Base-by-base conservation (phyloP, 2,113 vertebrate species). In the Tamias sibiricus region DNA sequence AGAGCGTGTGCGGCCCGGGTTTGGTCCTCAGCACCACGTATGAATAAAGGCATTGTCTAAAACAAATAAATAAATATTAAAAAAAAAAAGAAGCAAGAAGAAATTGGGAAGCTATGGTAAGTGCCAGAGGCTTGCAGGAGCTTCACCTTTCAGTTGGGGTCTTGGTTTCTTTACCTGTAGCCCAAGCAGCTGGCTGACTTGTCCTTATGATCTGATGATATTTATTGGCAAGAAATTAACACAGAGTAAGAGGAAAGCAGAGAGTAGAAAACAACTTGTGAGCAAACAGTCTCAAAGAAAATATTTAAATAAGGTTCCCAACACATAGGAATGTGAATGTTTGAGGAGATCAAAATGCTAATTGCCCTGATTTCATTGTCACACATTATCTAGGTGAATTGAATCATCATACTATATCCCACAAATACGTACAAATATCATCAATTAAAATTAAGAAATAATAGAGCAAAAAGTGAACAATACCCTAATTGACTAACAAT, bases 31-130 rank as follows among this genome's bases (percentile, higher is more conserved):
- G n/a, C n/a, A n/a, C n/a, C n/a, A n/a, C n/a, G n/a, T n/a, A n/a
- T n/a, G n/a, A n/a, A n/a, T n/a, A n/a, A n/a, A n/a, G n/a, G n/a
- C n/a, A n/a, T n/a, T n/a, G n/a, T n/a, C n/a, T n/a, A n/a, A n/a
- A n/a, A n/a, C n/a, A n/a, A n/a, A n/a, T n/a, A n/a, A n/a, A n/a
- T n/a, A n/a, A n/a, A n/a, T n/a, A n/a, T n/a, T n/a, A n/a, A n/a
- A n/a, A n/a, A n/a, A n/a, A n/a, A n/a, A n/a, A 94, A 77, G 88
- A 98, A 96, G 54, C 28, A 95, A 66, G 64, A 82, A 42, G 0
- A 9, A 76, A 72, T n/a, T 93, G 26, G 12, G 8, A 30, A 62
- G 28, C 72, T 88, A 91, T 92, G 95, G 95, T 96, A 96, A 52
- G 91, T 94, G 87, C 82, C 4, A 1, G 17, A 40, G 59, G 13